Evolutionary conservation across 1,140 invertebrate genomes (phyloP), one percentile per base, ranked within the genome.

Genomic region (Drosophila pseudoobscura): DNA sequence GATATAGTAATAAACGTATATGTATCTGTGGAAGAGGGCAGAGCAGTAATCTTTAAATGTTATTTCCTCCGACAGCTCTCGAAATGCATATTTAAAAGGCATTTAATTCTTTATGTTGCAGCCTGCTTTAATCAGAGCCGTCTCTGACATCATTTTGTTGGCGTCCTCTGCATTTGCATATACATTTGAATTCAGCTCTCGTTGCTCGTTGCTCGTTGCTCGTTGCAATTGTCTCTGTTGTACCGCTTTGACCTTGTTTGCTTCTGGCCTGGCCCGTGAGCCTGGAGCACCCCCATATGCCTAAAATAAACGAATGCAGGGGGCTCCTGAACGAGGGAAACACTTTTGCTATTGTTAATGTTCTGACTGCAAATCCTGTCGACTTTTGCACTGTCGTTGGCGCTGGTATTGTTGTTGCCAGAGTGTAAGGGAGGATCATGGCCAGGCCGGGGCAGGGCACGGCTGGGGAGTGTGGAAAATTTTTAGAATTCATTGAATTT

Each of bases 401-500:
- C 57, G 29, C 60, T 46, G 60, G n/a, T 49, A 52, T 60, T 69
- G 61, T 46, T 71, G 61, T 76, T 17, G 17, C 44, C 75, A 8
- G 29, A 8, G 29, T 31, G 29, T 31, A 31, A 31, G 7, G 31
- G 8, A 35, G 9, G 9, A 39, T 39, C 35, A 39, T 39, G 9
- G 9, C 3, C 35, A 13, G 3, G 24, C 3, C 24, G 0, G 22
- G 22, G 22, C 22, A 5, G 24, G 24, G 0, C 24, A 24, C 11
- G 35, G 29, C 41, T 15, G 47, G 39, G 50, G 44, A 44, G 46
- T 50, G 51, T 62, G 57, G 45, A 54, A 61, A 65, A 78, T 78
- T 87, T 87, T 87, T 87, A 87, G 82, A 87, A 87, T 87, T 87
- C 82, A 87, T 87, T 87, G 82, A 87, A 87, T 87, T 87, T 87